Percentiles rank a stretch among this genome's conserved stretches.
Evolutionary conservation across 2,113 vertebrate genomes (phyloP).

Genomic region (Dendrocopos noguchii): DNA sequence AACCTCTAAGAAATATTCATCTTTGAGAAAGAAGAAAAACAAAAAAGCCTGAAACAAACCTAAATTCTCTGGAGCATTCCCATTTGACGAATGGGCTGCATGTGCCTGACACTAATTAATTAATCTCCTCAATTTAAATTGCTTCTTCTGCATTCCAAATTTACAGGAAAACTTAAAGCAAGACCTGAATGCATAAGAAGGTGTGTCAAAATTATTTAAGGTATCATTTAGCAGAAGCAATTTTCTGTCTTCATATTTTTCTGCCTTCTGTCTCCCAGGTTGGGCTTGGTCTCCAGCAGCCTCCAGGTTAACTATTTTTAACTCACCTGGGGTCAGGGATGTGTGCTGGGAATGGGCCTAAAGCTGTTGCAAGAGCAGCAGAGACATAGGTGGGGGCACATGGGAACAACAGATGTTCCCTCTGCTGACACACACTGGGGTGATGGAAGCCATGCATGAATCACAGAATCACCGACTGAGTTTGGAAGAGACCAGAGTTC

Average conservation of each 20-base stretch:
- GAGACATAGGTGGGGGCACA: neutral
- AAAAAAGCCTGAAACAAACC: neutral
- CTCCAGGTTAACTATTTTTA: neutral
- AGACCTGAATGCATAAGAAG: conserved; percentile 27
- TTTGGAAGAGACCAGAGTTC: neutral
- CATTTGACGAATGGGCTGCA: neutral
- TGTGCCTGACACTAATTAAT: conserved; percentile 52
- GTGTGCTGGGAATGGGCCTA: neutral
- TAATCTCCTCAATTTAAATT: conserved; percentile 52
- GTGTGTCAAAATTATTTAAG: neutral
- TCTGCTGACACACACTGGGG: accelerated
- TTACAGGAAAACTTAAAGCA: neutral
- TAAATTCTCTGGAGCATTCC: conserved; percentile 4
- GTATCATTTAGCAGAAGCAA: neutral
- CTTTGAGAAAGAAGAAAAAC: neutral
- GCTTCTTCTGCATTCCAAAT: conserved; percentile 18
- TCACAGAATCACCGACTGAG: neutral
- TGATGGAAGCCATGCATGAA: neutral
- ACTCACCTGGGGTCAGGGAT: neutral
- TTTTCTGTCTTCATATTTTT: neutral
- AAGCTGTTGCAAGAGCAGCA: neutral
- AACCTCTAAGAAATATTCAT: neutral
- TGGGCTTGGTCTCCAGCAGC: neutral
- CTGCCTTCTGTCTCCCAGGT: neutral
- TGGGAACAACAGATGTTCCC: neutral